Percentiles rank a stretch among this genome's conserved stretches.
phyloP scores from a whole-genome alignment of 2,888 invertebrate genomes.

The Caenorhabditis parvicauda region DNA sequence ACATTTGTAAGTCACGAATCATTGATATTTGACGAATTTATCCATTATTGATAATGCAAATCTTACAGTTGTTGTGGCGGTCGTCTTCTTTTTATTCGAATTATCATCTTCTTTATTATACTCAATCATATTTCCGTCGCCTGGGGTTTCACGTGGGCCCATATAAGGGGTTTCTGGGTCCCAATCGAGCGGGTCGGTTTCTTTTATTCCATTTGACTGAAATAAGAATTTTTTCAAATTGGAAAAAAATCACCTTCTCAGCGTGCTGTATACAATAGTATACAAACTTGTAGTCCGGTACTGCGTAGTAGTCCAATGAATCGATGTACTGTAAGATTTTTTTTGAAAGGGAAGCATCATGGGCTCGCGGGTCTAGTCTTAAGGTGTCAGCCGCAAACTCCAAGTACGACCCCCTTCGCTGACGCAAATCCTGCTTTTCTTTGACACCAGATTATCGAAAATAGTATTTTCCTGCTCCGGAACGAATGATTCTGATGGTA shows the following conservation, averaged over 20 bases:
- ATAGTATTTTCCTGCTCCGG: too few relatives aligned
- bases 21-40: too few relatives aligned
- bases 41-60: too few relatives aligned
- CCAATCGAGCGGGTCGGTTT: conserved; percentile 46
- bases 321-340: conserved; percentile 42
- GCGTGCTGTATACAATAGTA: conserved; percentile 40
- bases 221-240: neutral
- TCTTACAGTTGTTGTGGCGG: too few relatives aligned
- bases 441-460: too few relatives aligned
- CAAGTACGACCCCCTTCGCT: too few relatives aligned
- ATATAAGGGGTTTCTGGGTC: conserved; percentile 31
- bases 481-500: too few relatives aligned
- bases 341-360: too few relatives aligned
- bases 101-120: conserved; percentile 19
- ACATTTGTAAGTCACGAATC: too few relatives aligned
- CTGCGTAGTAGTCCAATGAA: conserved; percentile 36
- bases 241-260: conserved; percentile 18
- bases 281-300: conserved; percentile 51
- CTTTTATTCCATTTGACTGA: conserved; percentile 28
- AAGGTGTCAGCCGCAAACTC: too few relatives aligned
- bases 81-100: conserved; percentile 11
- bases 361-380: too few relatives aligned
- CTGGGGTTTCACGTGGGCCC: conserved; percentile 35
- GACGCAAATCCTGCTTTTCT: too few relatives aligned
- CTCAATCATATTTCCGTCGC: conserved; percentile 35